Evolutionary conservation across 1,140 invertebrate species (phyloP), one percentile per base, ranked within the genome.

Genomic region (Drosophila pseudoananassae): DNA sequence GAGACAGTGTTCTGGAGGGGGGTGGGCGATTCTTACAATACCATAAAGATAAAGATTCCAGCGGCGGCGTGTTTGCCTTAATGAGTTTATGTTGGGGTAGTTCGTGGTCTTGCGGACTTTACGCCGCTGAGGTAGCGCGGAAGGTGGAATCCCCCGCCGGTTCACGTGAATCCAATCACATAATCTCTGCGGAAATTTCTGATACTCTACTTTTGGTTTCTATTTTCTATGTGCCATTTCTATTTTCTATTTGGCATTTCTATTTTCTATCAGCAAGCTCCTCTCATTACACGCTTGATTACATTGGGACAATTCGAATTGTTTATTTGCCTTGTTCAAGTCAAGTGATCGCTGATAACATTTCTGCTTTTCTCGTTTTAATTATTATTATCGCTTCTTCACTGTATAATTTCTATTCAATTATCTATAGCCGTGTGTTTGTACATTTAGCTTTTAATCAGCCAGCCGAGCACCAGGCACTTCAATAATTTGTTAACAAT

Each of bases 1-100:
- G 27, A 33, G 57, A 33, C 8, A 33, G 31, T 33, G 10, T 2
- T 3, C 4, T 7, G 38, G 4, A 8, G 38, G 36, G 12, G 59
- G 75, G 14, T 33, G 14, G 27, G 31, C 10, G 49, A 45, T 66
- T 83, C 71, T 78, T 84, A 47, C 55, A 54, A 69, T 78, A 85
- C 71, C 78, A 66, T 83, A 87, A 87, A 87, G 82, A 87, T 87
- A 72, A 88, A 61, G 51, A 8, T 23, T 12, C 15, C 51, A 38
- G 31, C 31, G 10, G 10, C 12, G 10, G 12, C 43, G 31, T 57
- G 54, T 58, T 63, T 23, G 40, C 51, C 27, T 43, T 80, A 77
- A 83, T 83, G 78, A 80, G 56, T 70, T 78, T 83, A 83, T 83
- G 79, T 87, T 87, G 82, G 81, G 82, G 82, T 87, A 87, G 82